Evolutionary conservation across 2,113 vertebrate species (phyloP).

Genomic region (Campylomormyrus tamandua): DNA sequence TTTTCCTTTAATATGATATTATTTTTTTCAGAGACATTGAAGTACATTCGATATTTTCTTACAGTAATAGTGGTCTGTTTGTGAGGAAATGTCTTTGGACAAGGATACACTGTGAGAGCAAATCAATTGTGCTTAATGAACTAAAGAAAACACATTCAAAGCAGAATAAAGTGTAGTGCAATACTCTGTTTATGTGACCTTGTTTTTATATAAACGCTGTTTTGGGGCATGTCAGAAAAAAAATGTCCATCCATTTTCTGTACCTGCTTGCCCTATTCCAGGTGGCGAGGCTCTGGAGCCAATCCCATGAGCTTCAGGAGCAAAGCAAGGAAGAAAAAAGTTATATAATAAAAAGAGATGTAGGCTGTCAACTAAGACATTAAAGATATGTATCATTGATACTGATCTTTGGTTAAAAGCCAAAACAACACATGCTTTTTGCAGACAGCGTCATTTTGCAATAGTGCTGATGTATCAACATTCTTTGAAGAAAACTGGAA

Average conservation of each 20-base stretch:
- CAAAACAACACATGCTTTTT: background rate
- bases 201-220: background rate
- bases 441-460: background rate
- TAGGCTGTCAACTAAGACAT: background rate
- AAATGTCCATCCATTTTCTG: background rate
- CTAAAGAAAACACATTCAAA: slow-evolving; percentile 1
- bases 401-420: background rate
- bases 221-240: background rate
- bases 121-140: slow-evolving; percentile 7
- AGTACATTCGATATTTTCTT: background rate
- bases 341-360: background rate
- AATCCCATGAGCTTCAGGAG: background rate
- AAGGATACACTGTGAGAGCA: background rate
- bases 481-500: background rate
- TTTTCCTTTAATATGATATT: background rate
- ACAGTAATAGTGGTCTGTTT: background rate
- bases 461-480: background rate
- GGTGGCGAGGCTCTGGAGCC: background rate
- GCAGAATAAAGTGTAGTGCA: background rate
- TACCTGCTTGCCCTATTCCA: background rate
- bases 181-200: background rate
- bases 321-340: background rate
- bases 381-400: background rate
- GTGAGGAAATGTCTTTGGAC: background rate
- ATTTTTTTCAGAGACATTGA: background rate